Conservation (phyloP, 2,797 vertebrate species). For the Pangasius mekongensis region DNA sequence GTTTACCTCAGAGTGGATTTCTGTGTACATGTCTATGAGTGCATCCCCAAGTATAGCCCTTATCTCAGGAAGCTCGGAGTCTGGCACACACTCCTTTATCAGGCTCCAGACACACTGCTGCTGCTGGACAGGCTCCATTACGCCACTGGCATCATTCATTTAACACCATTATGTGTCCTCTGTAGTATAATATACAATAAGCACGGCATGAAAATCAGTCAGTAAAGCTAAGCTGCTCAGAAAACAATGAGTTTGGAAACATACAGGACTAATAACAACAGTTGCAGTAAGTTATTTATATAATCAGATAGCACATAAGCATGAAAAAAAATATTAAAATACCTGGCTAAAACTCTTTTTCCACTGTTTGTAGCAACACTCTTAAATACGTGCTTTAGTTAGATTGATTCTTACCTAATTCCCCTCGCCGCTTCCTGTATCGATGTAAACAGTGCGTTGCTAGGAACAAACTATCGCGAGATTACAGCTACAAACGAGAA, state of each 20-base stretch:
- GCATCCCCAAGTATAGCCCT: constrained; percentile 75
- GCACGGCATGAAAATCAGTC: not conserved
- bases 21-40: constrained; percentile 80
- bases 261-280: not conserved
- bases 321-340: too few relatives aligned
- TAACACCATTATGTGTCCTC: not conserved
- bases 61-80: constrained; percentile 76
- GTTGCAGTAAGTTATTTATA: not conserved
- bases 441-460: constrained; percentile 70
- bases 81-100: constrained; percentile 75
- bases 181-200: not conserved
- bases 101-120: constrained; percentile 79
- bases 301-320: not conserved
- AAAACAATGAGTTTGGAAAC: not conserved
- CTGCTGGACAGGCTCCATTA: constrained; percentile 62
- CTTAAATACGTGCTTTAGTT: not conserved
- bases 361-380: not conserved
- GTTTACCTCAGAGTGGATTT: constrained; percentile 82
- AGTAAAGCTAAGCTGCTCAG: not conserved
- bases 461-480: constrained; percentile 67
- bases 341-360: not conserved
- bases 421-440: constrained; percentile 40
- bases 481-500: constrained; percentile 25
- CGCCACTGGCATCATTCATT: not conserved
- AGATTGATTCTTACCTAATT: constrained; percentile 7